These are phyloP conservation scores for Sminthurinus signatus DNA, from an alignment of 1,140 invertebrate species.

Conservation along the genomic window DNA sequence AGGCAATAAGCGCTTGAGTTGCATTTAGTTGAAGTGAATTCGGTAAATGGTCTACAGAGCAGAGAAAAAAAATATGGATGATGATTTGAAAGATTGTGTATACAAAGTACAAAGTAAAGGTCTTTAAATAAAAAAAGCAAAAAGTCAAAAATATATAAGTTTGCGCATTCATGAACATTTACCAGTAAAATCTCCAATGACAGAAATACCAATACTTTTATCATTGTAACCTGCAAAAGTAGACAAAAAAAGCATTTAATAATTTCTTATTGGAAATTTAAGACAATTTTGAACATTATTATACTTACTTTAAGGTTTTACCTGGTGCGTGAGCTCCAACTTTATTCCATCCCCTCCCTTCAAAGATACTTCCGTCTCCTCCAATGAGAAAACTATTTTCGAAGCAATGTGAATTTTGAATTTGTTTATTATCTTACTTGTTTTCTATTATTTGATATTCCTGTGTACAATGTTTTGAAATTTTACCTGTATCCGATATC, in stretches of 20 bases:
- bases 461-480: too few relatives aligned
- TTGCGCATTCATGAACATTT: constrained; percentile 42
- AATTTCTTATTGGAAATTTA: too few relatives aligned
- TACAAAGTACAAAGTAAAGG: constrained; percentile 8
- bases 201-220: constrained; percentile 58
- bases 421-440: too few relatives aligned
- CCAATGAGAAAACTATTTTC: constrained; percentile 70
- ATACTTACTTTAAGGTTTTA: too few relatives aligned
- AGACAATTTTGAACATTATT: too few relatives aligned
- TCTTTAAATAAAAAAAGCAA: too few relatives aligned
- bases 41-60: constrained; percentile 51
- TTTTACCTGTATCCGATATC: constrained; percentile 65
- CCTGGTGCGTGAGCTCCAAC: constrained; percentile 63
- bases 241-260: too few relatives aligned
- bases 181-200: constrained; percentile 59
- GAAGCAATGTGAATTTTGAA: too few relatives aligned
- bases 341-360: constrained; percentile 63
- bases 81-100: constrained; percentile 28
- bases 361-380: constrained; percentile 64
- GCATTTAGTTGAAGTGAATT: constrained; percentile 55
- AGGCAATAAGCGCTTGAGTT: constrained; percentile 54
- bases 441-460: too few relatives aligned
- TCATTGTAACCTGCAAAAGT: constrained; percentile 60
- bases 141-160: constrained; percentile 14
- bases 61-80: constrained; percentile 13